Evolutionary conservation across 2,113 vertebrate genomes (phyloP).

Genomic region (Hucho hucho): DNA sequence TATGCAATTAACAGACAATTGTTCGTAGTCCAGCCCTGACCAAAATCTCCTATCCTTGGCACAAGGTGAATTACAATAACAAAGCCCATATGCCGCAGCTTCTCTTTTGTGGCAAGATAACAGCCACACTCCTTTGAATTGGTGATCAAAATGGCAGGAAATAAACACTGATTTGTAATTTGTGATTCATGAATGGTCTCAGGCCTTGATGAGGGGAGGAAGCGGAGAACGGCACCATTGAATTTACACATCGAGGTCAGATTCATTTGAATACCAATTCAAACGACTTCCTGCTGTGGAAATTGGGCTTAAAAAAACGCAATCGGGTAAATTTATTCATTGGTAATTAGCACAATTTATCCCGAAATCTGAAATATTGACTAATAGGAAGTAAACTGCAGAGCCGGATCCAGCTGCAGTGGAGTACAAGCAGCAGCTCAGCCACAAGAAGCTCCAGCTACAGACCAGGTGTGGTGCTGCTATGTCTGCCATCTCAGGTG

Average conservation of each 20-base stretch:
- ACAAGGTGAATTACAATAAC: not conserved
- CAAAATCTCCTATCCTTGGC: constrained; percentile 35
- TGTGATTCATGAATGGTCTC: constrained; percentile 52
- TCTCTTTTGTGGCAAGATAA: constrained; percentile 32
- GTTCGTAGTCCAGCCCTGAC: constrained; percentile 44
- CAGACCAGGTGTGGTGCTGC: constrained; percentile 21
- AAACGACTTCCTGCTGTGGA: constrained; percentile 56
- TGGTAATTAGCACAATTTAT: constrained; percentile 50
- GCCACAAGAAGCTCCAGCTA: constrained; percentile 27
- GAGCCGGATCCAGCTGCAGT: constrained; percentile 48
- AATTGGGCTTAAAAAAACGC: constrained; percentile 38
- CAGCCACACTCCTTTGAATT: constrained; percentile 35
- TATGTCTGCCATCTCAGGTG: constrained; percentile 44
- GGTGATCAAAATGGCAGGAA: constrained; percentile 53
- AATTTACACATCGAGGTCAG: constrained; percentile 48
- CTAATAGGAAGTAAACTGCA: constrained; percentile 21
- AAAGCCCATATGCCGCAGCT: not conserved
- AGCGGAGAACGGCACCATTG: constrained; percentile 41
- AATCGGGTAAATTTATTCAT: constrained; percentile 55
- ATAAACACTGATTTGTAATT: constrained; percentile 50
- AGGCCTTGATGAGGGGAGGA: constrained; percentile 4
- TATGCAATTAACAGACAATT: constrained; percentile 53
- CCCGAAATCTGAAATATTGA: constrained; percentile 18
- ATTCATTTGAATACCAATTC: constrained; percentile 57
- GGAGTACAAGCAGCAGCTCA: constrained; percentile 25